These are phyloP conservation scores for Podarcis lilfordi DNA, from an alignment of 2,797 vertebrate species.

Conservation along the genomic window DNA sequence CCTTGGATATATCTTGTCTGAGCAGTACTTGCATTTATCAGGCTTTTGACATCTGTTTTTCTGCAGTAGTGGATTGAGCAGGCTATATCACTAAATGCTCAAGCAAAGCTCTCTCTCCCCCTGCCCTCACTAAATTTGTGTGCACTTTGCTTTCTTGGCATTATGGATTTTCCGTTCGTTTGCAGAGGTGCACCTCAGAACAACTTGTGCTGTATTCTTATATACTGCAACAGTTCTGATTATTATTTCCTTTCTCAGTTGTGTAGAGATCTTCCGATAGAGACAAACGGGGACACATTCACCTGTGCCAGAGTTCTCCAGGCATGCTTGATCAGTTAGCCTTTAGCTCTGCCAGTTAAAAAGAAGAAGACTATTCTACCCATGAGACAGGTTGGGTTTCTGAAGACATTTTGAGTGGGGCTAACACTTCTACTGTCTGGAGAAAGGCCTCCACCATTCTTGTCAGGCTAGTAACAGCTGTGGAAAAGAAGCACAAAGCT, in stretches of 20 bases:
- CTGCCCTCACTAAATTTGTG: not conserved
- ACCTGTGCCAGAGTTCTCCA: constrained; percentile 8
- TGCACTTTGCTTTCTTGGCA: not conserved
- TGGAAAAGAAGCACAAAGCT: constrained; percentile 41
- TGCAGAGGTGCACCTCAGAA: constrained; percentile 5
- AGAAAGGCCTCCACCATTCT: constrained; percentile 1
- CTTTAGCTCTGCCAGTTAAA: constrained; percentile 35
- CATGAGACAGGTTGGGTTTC: constrained; percentile 48
- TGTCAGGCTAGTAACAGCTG: constrained; percentile 43
- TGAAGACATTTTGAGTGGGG: constrained; percentile 35
- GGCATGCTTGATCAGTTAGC: constrained; percentile 43
- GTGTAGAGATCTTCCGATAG: not conserved
- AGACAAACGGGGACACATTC: not conserved
- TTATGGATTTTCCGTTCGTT: not conserved
- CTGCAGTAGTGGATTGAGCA: constrained; percentile 22
- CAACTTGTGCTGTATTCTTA: not conserved
- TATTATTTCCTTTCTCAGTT: not conserved
- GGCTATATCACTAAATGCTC: constrained; percentile 12
- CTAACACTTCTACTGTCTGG: constrained; percentile 12
- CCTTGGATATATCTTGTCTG: constrained; percentile 26
- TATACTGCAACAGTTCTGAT: not conserved
- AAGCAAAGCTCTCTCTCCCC: not conserved
- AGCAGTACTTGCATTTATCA: not conserved
- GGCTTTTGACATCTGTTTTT: constrained; percentile 9
- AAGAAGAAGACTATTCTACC: constrained; percentile 39